Base-by-base conservation (phyloP, 2,888 invertebrate species). In the Steinernema carpocapsae region DNA sequence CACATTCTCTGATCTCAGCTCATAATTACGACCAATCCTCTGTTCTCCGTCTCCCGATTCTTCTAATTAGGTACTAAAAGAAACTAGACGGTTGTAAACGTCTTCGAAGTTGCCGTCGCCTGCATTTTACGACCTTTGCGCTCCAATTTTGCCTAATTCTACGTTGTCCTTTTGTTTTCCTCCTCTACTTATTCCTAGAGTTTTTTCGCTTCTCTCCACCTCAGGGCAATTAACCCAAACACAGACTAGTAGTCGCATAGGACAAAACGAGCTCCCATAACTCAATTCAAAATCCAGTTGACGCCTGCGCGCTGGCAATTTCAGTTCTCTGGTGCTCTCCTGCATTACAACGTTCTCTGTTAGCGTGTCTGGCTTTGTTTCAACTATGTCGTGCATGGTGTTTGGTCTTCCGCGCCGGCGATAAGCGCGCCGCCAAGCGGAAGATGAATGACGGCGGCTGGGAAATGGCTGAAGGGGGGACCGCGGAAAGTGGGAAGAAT, bases 361-460 rank as follows among this genome's bases (percentile, higher is more conserved):
- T n/a, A n/a, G n/a, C n/a, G n/a, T 37, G 37, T 37, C 37, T 37
- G 37, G 37, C 37, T 3, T 10, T 37, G 4, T 37, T 37, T 37
- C 10, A 3, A 37, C 37, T 37, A 37, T 10, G 37, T 37, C 10
- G 4, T 64, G 64, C 64, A 64, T 64, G 64, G 29, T 64, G 64
- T 64, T 64, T 64, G 64, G 64, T 64, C 64, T 22, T 12, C 64
- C 12, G 56, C 17, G 3, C 4, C 56, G 37, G 10, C 64, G 64
- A 64, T 64, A 64, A 64, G 64, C 64, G 64, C 64, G 64, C 37
- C 64, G 32, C 32, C 64, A 64, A 37, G 64, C 64, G 32, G 64
- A 64, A 64, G 64, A 64, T 64, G 64, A 64, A 64, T 64, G 64
- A 29, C 64, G 32, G 64, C 64, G 64, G 64, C 64, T 26, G 64